These are phyloP conservation scores for Lymantria dispar DNA, from an alignment of 2,888 invertebrate genomes.

Conservation along the genomic window DNA sequence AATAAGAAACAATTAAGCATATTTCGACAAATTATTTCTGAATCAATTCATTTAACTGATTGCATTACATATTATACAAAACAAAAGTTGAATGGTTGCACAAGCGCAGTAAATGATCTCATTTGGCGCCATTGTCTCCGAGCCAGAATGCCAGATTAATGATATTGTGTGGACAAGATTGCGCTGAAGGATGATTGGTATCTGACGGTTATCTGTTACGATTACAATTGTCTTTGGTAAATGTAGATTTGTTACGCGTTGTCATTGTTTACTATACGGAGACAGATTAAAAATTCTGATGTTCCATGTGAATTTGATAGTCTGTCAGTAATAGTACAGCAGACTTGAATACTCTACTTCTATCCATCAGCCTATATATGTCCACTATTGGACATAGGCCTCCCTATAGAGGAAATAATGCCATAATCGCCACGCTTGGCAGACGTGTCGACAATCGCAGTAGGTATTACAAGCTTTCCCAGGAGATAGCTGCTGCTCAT, in stretches of 20 bases:
- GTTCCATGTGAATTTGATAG: too few species aligned
- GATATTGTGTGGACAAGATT: constrained; percentile 39
- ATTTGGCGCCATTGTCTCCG: constrained; percentile 68
- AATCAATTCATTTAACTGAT: constrained; percentile 8
- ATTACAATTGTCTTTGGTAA: constrained; percentile 29
- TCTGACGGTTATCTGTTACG: constrained; percentile 41
- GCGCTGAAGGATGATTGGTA: constrained; percentile 46
- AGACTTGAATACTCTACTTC: too few species aligned
- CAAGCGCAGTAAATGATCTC: constrained; percentile 56
- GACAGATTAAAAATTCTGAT: too few species aligned
- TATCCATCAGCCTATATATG: too few species aligned
- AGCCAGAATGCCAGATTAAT: constrained; percentile 53
- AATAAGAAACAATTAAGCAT: constrained; percentile 9
- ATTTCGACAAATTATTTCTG: constrained; percentile 9
- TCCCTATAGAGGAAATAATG: too few species aligned
- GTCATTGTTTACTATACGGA: background rate
- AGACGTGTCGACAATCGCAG: too few species aligned
- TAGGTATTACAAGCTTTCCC: too few species aligned
- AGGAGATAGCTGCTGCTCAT: too few species aligned
- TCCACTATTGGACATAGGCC: too few species aligned
- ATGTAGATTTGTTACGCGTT: constrained; percentile 24
- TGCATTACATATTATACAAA: constrained; percentile 19
- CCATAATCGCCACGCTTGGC: too few species aligned
- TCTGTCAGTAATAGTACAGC: too few species aligned
- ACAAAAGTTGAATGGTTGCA: constrained; percentile 39